These are phyloP conservation scores for Poecilus cupreus DNA, from an alignment of 2,888 invertebrate genomes.

Conservation along the genomic window DNA sequence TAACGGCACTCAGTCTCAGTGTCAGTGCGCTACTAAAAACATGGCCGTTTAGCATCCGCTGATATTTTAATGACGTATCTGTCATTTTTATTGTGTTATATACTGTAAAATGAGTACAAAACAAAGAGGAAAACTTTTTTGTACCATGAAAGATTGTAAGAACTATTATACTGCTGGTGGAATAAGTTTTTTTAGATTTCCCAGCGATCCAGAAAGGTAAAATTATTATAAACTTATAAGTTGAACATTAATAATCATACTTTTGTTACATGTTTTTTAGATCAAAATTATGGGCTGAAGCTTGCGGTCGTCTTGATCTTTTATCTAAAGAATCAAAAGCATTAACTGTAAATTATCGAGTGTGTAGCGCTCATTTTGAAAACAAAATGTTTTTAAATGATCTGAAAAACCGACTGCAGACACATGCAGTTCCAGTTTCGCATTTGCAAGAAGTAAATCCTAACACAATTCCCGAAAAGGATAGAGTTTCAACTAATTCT, in stretches of 20 bases:
- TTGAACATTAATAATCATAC: neutral
- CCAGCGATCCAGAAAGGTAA: slow-evolving; percentile 23
- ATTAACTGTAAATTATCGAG: neutral
- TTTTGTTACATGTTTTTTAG: neutral
- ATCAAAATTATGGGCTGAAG: no score
- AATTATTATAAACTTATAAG: no score
- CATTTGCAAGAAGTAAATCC: neutral
- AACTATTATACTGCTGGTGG: neutral
- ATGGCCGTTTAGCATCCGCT: no score
- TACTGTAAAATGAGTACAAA: neutral
- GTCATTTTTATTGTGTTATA: no score
- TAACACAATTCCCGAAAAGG: neutral
- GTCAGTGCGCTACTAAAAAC: no score
- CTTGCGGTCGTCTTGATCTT: neutral
- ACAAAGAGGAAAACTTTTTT: neutral
- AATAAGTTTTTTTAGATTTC: no score
- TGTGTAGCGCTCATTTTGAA: neutral
- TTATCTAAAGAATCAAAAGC: neutral
- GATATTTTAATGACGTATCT: no score
- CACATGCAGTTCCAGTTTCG: neutral
- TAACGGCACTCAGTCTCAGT: no score
- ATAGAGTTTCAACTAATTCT: neutral
- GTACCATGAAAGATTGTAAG: neutral
- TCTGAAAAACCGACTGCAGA: neutral
- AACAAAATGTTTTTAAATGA: slow-evolving; percentile 12